phyloP scores from a whole-genome alignment of 2,113 vertebrate genomes.

The Sander vitreus region DNA sequence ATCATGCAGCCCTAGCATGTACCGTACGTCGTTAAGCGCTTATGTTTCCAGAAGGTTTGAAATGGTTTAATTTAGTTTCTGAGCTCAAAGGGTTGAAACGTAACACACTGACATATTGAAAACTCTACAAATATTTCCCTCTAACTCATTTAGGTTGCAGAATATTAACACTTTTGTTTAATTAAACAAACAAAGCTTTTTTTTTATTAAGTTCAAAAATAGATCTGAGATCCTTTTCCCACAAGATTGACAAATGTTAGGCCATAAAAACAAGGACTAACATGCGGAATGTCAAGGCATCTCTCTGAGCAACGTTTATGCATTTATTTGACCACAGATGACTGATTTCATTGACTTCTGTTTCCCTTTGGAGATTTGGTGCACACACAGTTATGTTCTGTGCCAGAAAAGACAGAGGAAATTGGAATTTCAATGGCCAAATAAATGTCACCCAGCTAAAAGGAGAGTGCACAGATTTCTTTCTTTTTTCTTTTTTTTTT shows the following conservation, averaged over 20 bases:
- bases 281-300: slow-evolving; percentile 33
- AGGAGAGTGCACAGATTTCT: slow-evolving; percentile 20
- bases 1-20: no score
- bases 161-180: slow-evolving; percentile 8
- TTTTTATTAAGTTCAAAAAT: slow-evolving; percentile 11
- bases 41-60: slow-evolving; percentile 8
- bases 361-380: slow-evolving; percentile 46
- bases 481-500: slow-evolving; percentile 9
- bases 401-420: slow-evolving; percentile 59
- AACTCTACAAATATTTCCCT: background rate
- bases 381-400: slow-evolving; percentile 32
- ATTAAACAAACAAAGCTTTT: slow-evolving; percentile 7
- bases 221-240: slow-evolving; percentile 14
- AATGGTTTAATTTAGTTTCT: slow-evolving; percentile 4
- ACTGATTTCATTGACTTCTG: slow-evolving; percentile 61
- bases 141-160: background rate
- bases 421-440: slow-evolving; percentile 53
- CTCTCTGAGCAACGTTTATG: slow-evolving; percentile 49
- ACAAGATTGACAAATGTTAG: slow-evolving; percentile 41
- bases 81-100: slow-evolving; percentile 10
- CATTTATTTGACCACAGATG: slow-evolving; percentile 59
- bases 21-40: no score
- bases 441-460: slow-evolving; percentile 56
- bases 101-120: slow-evolving; percentile 18
- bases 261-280: slow-evolving; percentile 31